Evolutionary conservation across 2,113 vertebrate species (phyloP), one percentile per base, ranked within the genome.

Genomic region (Cathartes aura): DNA sequence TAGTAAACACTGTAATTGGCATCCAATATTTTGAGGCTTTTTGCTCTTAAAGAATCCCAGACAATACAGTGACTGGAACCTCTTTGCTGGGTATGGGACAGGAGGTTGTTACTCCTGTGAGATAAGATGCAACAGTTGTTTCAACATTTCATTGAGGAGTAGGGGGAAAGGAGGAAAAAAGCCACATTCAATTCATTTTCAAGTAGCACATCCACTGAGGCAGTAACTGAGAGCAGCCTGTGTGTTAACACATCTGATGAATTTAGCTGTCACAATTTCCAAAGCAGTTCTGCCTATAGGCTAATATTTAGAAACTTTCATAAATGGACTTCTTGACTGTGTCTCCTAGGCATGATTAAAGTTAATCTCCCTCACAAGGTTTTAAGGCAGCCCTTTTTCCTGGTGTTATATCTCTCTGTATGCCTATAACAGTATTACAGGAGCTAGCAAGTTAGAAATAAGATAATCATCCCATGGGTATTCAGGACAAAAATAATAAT

Each of bases 1-100:
- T 82, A 83, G 34, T 59, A 74, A 95, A 29, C 9, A 34, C 4
- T 66, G 24, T 47, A 80, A 80, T 9, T 89, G 20, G 2, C 20
- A 64, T 29, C 6, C 7, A 68, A 9, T 55, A 42, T 45, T 78
- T 71, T 36, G 24, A 52, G 20, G 12, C 1, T 64, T 63, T 83
- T 42, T 88, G 7, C 13, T 30, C 47, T 59, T 64, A 60, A 56
- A 64, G 11, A 63, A 71, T 90, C 22, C 11, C 12, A 53, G 66
- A 56, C 7, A 67, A n/a, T 15, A 43, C 6, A 53, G 47, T 43
- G 40, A 48, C 9, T 67, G 16, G 23, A 59, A 67, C 5, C 1
- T 82, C 2, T 24, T 36, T 75, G 4, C 11, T 5, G 2, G 6
- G 0, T 34, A 23, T 43, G 23, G 7, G 15, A 71, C 1, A 2